Base-by-base conservation (phyloP, 2,797 vertebrate genomes). In the Chaetodon trifasciatus region DNA sequence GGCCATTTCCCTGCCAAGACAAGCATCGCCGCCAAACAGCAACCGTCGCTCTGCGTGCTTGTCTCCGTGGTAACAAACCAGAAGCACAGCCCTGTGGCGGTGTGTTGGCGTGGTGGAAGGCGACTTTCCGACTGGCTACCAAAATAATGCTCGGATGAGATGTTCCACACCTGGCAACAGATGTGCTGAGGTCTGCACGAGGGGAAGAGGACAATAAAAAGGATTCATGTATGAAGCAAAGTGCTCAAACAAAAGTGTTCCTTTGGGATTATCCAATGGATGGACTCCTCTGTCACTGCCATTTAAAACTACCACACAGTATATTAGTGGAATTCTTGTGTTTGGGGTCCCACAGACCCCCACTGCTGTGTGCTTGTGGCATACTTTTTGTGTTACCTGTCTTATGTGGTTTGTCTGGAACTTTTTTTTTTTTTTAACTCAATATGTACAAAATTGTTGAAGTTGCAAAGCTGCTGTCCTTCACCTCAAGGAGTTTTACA, bases 1-100 rank as follows among this genome's bases (percentile, higher is more conserved):
- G 91, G 93, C 93, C 94, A 79, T 93, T 95, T 94, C 88, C 90
- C 94, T 93, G 94, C 93, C 93, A 92, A 94, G 92, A 93, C 88
- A 84, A 93, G 90, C 91, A 81, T 86, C 74, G 81, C 90, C 89
- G 91, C 90, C 92, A 90, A 88, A 89, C 88, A 83, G 90, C 82
- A 82, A 83, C 78, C 70, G 57, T 82, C 67, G 78, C 81, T 56
- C 74, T 69, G 81, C 85, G 65, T 78, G 87, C 86, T 87, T 37
- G 71, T 92, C 91, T 87, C 89, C 79, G 80, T 89, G 88, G 92
- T 89, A 92, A 94, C 89, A 88, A 86, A 89, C 89, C 91, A 89
- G 75, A 87, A 83, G 76, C 86, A 53, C 85, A 85, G 84, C 82
- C 88, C 84, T 75, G 87, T 87, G 89, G 89, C 85, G 83, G 80